Percentiles rank a stretch among this genome's conserved stretches.
These are phyloP conservation scores for Cheilosia vulpina DNA, from an alignment of 2,888 invertebrate species.

Conservation along the genomic window DNA sequence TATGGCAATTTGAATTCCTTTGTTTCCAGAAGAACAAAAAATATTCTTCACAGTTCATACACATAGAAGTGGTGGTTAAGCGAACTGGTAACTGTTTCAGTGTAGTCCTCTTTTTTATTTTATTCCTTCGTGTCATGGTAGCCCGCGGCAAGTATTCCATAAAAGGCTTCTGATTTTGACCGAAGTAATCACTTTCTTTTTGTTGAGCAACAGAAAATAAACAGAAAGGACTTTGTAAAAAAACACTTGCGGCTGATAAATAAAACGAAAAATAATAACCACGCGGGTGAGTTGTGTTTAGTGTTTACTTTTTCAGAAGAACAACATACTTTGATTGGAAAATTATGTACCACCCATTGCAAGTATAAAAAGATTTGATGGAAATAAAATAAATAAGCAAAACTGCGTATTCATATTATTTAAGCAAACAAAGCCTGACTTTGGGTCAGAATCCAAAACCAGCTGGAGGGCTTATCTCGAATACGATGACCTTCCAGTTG, in stretches of 20 bases:
- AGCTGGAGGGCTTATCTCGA: slow-evolving; percentile 11
- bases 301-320: not conserved
- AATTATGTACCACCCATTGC: too few species aligned
- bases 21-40: not conserved
- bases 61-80: slow-evolving; percentile 19
- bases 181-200: not conserved
- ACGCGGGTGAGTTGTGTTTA: not conserved
- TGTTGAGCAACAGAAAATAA: too few species aligned
- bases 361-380: too few species aligned
- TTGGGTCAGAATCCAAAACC: not conserved
- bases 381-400: not conserved
- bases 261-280: not conserved
- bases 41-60: not conserved
- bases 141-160: not conserved
- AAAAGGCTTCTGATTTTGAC: not conserved
- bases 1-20: not conserved
- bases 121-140: not conserved
- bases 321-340: not conserved
- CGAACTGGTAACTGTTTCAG: slow-evolving; percentile 16
- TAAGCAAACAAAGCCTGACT: not conserved
- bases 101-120: not conserved
- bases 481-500: slow-evolving; percentile 20
- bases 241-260: not conserved
- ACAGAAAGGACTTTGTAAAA: too few species aligned
- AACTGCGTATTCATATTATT: not conserved